Conservation (phyloP, 2,113 vertebrate species). For the Tyrannus savana region DNA sequence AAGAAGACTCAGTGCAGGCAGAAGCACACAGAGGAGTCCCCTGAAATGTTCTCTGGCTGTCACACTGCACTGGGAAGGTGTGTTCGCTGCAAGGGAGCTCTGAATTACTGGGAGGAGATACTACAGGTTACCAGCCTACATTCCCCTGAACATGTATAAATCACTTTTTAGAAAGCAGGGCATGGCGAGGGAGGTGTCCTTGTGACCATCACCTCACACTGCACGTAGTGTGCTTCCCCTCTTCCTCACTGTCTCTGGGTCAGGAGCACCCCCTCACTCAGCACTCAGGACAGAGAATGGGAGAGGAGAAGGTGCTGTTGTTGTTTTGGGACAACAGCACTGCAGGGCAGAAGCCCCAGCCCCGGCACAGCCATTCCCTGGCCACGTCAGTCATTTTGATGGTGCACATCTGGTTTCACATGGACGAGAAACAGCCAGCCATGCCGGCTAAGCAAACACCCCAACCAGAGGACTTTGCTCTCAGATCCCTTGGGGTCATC, state of each 20-base stretch:
- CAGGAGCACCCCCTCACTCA: neutral
- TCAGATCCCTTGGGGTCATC: neutral
- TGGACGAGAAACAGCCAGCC: neutral
- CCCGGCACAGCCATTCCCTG: neutral
- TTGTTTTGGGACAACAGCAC: neutral
- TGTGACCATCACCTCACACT: neutral
- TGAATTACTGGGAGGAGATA: neutral
- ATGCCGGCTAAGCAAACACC: constrained; percentile 14
- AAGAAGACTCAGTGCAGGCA: neutral
- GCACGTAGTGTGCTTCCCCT: neutral
- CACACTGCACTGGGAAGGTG: neutral
- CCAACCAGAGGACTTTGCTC: neutral
- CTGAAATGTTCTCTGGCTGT: neutral
- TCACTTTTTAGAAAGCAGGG: neutral
- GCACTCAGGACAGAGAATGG: rapidly evolving
- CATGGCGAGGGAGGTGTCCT: neutral
- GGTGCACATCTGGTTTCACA: constrained; percentile 32
- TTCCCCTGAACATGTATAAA: neutral
- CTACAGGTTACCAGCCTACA: neutral
- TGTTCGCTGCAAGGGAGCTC: neutral
- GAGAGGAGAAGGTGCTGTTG: neutral
- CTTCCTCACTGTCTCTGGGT: neutral
- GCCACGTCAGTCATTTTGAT: neutral
- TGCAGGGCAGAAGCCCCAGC: neutral
- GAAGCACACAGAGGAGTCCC: neutral